Evolutionary conservation across 2,797 vertebrate genomes (phyloP), one percentile per base, ranked within the genome.

Genomic region (Sebastes nivosus): DNA sequence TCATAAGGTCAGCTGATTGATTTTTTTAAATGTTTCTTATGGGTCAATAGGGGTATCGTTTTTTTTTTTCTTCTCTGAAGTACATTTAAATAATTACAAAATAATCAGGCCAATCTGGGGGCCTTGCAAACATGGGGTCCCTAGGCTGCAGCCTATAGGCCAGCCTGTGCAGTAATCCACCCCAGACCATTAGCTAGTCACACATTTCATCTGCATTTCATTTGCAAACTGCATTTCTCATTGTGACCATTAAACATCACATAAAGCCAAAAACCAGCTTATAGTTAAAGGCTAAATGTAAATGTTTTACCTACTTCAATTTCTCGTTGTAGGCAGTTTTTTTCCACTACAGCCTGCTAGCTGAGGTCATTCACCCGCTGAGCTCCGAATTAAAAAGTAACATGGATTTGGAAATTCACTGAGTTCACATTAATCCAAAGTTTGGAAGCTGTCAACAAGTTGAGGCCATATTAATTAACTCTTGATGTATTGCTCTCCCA

Each of bases 361-460:
- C 59, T n/a, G 64, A 75, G 83, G 34, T 32, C 57, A 67, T 71
- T 84, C 81, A 80, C 81, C 75, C 1, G 10, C 76, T 66, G 63
- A 0, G 61, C 58, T 57, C 1, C 1, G 38, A 82, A 88, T 84
- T 27, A 55, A 78, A 88, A 75, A 22, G 29, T 67, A 55, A 74
- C 32, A 38, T 4, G 12, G 30, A 61, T 75, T 60, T 81, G 25
- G 77, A 86, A 84, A 86, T 68, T 80, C 61, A 77, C 74, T 2
- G 50, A 73, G 67, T 80, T 87, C 54, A 67, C 25, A 68, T 34
- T 22, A 16, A 65, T 20, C 55, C 55, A 63, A 60, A 59, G 52
- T 54, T 14, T 55, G 8, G n/a, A n/a, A 18, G 20, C 36, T 22
- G 67, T 8, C 67, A 36, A 65, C 72, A 72, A 72, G 29, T 66